These are phyloP conservation scores for Lasioglossum pauxillum DNA, from an alignment of 2,888 invertebrate genomes.

Conservation along the genomic window DNA sequence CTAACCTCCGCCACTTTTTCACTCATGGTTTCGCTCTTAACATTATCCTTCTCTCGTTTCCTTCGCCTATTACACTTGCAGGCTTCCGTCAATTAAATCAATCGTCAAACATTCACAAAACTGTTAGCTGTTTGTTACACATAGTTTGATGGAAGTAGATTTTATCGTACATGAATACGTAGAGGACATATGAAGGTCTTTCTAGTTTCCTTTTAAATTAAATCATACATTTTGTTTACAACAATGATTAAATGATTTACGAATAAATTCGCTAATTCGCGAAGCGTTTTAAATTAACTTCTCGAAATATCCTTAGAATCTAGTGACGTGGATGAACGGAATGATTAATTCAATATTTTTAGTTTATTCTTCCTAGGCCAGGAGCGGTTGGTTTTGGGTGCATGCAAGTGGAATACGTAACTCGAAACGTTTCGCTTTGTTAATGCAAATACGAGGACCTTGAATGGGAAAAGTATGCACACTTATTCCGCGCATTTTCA, in stretches of 20 bases:
- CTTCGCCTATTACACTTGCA: not conserved
- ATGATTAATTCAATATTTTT: not conserved
- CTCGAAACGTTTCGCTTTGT: not conserved
- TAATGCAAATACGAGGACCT: not conserved
- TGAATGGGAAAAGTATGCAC: not conserved
- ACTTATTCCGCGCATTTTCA: conserved; percentile 14
- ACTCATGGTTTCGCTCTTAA: conserved; percentile 21
- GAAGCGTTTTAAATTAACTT: too few species aligned
- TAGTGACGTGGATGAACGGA: not conserved
- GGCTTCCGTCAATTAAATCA: not conserved
- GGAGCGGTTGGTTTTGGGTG: not conserved
- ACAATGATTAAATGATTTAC: too few species aligned
- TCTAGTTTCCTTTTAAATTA: not conserved
- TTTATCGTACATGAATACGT: too few species aligned
- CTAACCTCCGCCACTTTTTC: conserved; percentile 33
- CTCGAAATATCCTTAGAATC: not conserved
- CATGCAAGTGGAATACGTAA: not conserved
- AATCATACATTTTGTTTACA: not conserved
- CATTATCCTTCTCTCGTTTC: conserved; percentile 28
- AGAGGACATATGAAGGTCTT: not conserved
- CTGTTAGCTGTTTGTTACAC: not conserved
- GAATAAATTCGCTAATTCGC: too few species aligned
- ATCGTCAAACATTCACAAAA: not conserved
- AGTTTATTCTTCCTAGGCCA: not conserved
- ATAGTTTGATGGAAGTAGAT: not conserved